Conservation (phyloP, 2,113 vertebrate genomes). For the Neopipo cinnamomea region DNA sequence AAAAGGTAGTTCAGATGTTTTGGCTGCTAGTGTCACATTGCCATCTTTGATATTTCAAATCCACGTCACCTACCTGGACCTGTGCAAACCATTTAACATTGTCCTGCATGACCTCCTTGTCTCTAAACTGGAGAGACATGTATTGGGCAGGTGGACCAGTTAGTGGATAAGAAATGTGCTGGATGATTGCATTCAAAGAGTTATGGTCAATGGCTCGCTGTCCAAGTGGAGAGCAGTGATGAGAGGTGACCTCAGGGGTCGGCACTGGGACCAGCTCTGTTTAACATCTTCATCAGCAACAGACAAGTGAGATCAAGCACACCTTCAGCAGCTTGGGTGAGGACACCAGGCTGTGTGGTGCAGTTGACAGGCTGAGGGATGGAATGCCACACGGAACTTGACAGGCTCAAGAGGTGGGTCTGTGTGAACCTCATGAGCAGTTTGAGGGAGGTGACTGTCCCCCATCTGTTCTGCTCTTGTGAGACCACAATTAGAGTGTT, state of each 20-base stretch:
- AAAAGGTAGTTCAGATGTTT: neutral
- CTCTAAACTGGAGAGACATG: neutral
- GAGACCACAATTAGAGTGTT: neutral
- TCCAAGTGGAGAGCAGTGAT: neutral
- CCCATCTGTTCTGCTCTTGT: neutral
- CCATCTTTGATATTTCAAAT: neutral
- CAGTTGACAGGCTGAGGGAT: neutral
- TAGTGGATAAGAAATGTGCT: neutral
- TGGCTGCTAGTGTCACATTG: neutral
- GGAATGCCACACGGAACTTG: neutral
- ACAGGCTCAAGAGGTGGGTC: neutral
- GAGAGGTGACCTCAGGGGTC: neutral
- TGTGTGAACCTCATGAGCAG: neutral
- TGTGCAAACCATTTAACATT: neutral
- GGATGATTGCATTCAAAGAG: accelerated
- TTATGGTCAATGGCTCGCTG: accelerated
- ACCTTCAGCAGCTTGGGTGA: neutral
- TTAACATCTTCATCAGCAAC: neutral
- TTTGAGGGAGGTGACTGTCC: neutral
- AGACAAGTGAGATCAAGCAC: accelerated
- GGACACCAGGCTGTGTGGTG: neutral
- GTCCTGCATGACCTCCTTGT: neutral
- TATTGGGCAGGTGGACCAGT: neutral
- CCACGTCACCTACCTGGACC: neutral
- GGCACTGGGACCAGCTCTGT: neutral